phyloP scores from a whole-genome alignment of 2,888 invertebrate genomes.

The Spodoptera picta region DNA sequence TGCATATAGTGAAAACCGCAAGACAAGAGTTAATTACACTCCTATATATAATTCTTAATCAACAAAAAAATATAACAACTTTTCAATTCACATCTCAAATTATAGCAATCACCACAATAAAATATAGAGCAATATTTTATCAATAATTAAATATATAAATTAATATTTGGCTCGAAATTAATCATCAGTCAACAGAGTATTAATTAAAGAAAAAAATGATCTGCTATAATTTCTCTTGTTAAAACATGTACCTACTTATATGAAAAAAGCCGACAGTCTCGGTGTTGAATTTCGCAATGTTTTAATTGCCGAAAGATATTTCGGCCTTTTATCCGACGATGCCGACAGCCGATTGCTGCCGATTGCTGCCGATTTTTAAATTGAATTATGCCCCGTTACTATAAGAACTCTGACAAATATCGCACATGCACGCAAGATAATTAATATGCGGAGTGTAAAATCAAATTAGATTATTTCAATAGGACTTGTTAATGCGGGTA shows the following conservation, averaged over 20 bases:
- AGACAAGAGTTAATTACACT: too few species aligned
- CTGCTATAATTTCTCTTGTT: conserved; percentile 51
- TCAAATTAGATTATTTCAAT: conserved; percentile 48
- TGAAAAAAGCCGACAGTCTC: conserved; percentile 45
- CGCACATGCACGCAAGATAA: conserved; percentile 49
- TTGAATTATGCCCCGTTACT: conserved; percentile 67
- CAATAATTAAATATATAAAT: too few species aligned
- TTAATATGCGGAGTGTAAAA: conserved; percentile 30
- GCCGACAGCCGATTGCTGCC: conserved; percentile 66
- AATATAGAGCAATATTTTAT: too few species aligned
- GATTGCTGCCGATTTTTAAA: conserved; percentile 57
- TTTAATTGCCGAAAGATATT: conserved; percentile 64
- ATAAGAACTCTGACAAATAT: conserved; percentile 61
- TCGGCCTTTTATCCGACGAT: conserved; percentile 59
- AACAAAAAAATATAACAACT: too few species aligned
- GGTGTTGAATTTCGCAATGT: conserved; percentile 69
- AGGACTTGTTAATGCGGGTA: conserved; percentile 28
- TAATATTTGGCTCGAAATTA: conserved; percentile 19
- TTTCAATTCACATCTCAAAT: too few species aligned
- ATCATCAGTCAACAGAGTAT: conserved; percentile 34
- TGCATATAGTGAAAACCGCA: too few species aligned
- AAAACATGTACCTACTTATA: conserved; percentile 53
- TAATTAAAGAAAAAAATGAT: conserved; percentile 18
- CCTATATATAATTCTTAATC: too few species aligned
- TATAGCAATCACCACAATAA: too few species aligned